A percentile compares a stretch with the other conserved stretches of the same genome.
Evolutionary conservation across 2,888 invertebrate genomes (phyloP).

Genomic region (Dolichopus griseipennis): DNA sequence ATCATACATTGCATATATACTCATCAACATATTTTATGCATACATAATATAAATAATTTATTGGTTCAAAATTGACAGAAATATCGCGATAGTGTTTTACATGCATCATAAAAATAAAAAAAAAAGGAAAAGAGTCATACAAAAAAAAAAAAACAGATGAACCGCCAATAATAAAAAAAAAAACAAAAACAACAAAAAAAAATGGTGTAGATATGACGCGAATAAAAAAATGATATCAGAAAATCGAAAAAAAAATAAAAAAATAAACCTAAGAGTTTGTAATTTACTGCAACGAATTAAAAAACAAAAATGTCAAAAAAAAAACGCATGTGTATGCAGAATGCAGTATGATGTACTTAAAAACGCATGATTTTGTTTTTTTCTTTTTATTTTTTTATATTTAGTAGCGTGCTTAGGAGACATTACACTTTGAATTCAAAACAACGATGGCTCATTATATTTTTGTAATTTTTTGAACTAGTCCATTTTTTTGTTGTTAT

Average conservation of each 20-base stretch:
- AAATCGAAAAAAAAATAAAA: too few species aligned
- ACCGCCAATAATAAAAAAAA: not conserved
- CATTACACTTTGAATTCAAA: not conserved
- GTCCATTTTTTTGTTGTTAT: too few species aligned
- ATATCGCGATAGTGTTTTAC: slow-evolving; percentile 6
- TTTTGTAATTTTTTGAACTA: too few species aligned
- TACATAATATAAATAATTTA: slow-evolving; percentile 6
- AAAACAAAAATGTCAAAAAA: not conserved
- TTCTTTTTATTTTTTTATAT: too few species aligned
- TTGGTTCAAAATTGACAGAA: slow-evolving; percentile 1
- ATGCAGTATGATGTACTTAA: not conserved
- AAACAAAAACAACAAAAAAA: not conserved
- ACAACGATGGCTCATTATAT: too few species aligned
- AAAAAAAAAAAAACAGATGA: not conserved
- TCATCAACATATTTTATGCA: slow-evolving; percentile 3
- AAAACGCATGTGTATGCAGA: too few species aligned
- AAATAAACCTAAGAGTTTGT: not conserved
- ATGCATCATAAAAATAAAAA: not conserved
- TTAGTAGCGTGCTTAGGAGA: not conserved
- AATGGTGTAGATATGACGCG: slow-evolving; percentile 3
- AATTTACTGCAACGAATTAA: slow-evolving; percentile 2
- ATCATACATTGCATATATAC: not conserved
- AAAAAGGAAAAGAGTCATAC: not conserved
- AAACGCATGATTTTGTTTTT: not conserved
- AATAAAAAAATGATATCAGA: not conserved